These are phyloP conservation scores for Lampropteryx suffumata DNA, from an alignment of 2,888 invertebrate genomes.

Conservation along the genomic window DNA sequence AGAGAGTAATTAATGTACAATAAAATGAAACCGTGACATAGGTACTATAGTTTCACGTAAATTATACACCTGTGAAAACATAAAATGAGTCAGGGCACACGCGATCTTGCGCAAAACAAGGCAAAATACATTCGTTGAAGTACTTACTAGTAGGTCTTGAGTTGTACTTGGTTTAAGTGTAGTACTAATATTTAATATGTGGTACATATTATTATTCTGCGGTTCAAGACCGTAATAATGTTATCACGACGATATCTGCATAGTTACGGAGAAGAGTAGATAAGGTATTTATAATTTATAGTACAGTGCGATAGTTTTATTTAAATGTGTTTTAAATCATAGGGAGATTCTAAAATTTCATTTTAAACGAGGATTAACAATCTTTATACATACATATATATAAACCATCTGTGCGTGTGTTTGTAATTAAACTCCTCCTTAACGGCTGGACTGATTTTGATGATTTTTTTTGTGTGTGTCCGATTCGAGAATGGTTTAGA, in stretches of 20 bases:
- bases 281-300: too few relatives aligned
- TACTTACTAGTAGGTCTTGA: conserved; percentile 7
- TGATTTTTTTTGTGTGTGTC: too few relatives aligned
- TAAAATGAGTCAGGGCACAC: conserved; percentile 33
- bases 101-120: conserved; percentile 28
- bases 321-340: too few relatives aligned
- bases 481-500: too few relatives aligned
- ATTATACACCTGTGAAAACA: conserved; percentile 39
- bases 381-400: too few relatives aligned
- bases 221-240: conserved; percentile 26
- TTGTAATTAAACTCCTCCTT: too few relatives aligned
- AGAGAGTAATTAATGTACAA: conserved; percentile 13
- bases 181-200: too few relatives aligned
- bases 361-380: too few relatives aligned
- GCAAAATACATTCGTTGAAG: conserved; percentile 21
- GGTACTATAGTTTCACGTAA: conserved; percentile 30
- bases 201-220: conserved; percentile 6
- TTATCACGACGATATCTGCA: conserved; percentile 21
- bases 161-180: conserved; percentile 16
- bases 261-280: not conserved
- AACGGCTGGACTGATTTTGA: too few relatives aligned
- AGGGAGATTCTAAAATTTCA: too few relatives aligned
- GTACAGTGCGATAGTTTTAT: too few relatives aligned
- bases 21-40: conserved; percentile 30
- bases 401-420: too few relatives aligned